Conservation (phyloP, 2,113 vertebrate species). For the Crotalus helleri region DNA sequence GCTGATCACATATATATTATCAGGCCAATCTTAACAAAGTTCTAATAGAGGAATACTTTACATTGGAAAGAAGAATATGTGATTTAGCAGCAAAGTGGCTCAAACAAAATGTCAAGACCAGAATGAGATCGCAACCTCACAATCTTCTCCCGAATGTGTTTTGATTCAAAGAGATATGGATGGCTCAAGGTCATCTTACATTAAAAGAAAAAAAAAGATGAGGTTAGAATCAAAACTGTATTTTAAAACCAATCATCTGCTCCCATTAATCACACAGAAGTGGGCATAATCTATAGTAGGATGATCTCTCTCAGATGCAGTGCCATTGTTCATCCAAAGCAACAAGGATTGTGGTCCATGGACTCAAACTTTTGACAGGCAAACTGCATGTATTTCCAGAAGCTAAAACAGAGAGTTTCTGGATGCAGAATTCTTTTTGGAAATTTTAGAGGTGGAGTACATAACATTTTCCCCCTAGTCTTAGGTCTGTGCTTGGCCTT, state of each 20-base stretch:
- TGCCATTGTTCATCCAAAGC: not conserved
- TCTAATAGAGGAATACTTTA: not conserved
- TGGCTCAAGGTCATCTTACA: not conserved
- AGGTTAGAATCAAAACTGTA: not conserved
- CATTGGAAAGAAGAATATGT: fast-evolving
- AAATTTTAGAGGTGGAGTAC: not conserved
- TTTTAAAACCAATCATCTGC: not conserved
- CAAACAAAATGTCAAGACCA: not conserved
- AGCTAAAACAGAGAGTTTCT: not conserved
- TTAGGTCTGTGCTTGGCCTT: not conserved
- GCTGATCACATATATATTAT: not conserved
- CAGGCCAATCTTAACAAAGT: not conserved
- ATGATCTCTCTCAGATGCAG: no score
- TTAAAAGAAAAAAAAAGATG: not conserved
- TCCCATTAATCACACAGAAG: not conserved
- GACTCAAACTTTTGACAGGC: not conserved
- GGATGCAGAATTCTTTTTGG: not conserved
- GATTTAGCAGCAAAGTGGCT: not conserved
- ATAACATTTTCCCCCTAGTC: not conserved
- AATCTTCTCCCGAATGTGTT: not conserved
- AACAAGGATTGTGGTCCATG: not conserved
- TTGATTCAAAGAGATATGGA: not conserved
- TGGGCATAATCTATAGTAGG: not conserved
- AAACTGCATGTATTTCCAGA: not conserved
- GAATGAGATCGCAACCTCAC: not conserved